Evolutionary conservation across 2,888 invertebrate species (phyloP).

Genomic region (Hypercompe scribonia): DNA sequence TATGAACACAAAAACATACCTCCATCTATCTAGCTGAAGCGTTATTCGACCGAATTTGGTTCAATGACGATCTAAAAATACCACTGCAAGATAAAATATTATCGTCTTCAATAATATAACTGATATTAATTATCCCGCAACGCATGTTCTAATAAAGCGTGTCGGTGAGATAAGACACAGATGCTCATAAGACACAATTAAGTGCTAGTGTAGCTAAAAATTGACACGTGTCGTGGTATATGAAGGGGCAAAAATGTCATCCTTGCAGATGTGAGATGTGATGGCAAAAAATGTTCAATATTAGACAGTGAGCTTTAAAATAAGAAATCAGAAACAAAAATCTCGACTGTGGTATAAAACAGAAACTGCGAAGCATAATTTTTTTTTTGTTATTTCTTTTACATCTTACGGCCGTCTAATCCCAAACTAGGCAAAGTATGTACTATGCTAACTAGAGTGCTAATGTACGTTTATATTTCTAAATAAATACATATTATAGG

Average conservation of each 20-base stretch:
- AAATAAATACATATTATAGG: no score
- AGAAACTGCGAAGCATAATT: background rate
- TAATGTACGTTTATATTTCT: no score
- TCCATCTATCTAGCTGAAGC: background rate
- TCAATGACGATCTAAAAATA: constrained; percentile 8
- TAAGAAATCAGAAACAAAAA: background rate
- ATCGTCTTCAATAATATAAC: background rate
- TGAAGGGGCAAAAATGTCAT: background rate
- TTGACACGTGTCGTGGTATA: background rate
- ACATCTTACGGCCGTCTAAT: no score
- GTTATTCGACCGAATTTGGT: background rate
- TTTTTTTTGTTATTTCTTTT: no score
- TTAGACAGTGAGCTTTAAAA: background rate
- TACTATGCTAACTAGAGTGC: no score
- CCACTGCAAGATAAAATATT: background rate
- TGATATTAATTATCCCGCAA: background rate
- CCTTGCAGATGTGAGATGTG: background rate
- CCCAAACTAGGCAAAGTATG: no score
- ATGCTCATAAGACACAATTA: background rate
- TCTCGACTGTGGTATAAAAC: no score
- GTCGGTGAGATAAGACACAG: constrained; percentile 1
- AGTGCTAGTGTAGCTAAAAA: background rate
- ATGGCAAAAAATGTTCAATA: background rate
- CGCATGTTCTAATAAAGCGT: background rate
- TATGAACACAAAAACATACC: background rate